Conservation (phyloP, 2,888 invertebrate species). For the Eumacrocentrus americanus region DNA sequence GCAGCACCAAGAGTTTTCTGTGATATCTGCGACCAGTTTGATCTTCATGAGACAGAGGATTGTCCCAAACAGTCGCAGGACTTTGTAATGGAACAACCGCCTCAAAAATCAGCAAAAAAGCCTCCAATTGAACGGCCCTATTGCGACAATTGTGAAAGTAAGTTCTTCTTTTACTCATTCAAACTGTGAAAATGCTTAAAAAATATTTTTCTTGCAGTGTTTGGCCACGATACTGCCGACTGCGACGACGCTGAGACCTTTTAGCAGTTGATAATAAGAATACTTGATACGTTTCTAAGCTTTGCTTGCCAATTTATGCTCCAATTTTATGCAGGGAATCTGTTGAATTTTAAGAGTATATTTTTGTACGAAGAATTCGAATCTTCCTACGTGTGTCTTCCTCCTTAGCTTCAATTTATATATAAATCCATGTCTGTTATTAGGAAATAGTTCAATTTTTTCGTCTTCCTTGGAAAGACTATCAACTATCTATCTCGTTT, state of each 20-base stretch:
- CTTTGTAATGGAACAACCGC: constrained; percentile 64
- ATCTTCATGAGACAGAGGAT: constrained; percentile 96
- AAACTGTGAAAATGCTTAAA: not conserved
- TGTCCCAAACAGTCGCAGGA: constrained; percentile 83
- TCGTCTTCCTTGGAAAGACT: not conserved
- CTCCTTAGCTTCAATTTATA: constrained; percentile 10
- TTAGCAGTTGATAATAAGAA: constrained; percentile 59
- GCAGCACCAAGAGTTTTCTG: constrained; percentile 87
- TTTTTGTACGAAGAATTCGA: constrained; percentile 40
- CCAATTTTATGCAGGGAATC: constrained; percentile 43
- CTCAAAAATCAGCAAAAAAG: constrained; percentile 57
- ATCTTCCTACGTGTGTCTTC: constrained; percentile 32
- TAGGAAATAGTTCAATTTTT: not conserved
- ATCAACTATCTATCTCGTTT: not conserved
- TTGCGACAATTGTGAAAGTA: constrained; percentile 93
- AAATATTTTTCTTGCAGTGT: too few species aligned
- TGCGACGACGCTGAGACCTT: constrained; percentile 88
- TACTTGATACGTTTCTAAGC: constrained; percentile 1
- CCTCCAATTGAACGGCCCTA: constrained; percentile 71
- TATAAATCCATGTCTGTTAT: not conserved
- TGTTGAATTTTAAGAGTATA: constrained; percentile 42
- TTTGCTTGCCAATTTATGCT: constrained; percentile 35
- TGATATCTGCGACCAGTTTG: constrained; percentile 97
- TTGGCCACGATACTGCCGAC: constrained; percentile 85
- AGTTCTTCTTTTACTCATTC: constrained; percentile 35